These are phyloP conservation scores for Mesocricetus auratus DNA, from an alignment of 2,113 vertebrate genomes.

Conservation along the genomic window DNA sequence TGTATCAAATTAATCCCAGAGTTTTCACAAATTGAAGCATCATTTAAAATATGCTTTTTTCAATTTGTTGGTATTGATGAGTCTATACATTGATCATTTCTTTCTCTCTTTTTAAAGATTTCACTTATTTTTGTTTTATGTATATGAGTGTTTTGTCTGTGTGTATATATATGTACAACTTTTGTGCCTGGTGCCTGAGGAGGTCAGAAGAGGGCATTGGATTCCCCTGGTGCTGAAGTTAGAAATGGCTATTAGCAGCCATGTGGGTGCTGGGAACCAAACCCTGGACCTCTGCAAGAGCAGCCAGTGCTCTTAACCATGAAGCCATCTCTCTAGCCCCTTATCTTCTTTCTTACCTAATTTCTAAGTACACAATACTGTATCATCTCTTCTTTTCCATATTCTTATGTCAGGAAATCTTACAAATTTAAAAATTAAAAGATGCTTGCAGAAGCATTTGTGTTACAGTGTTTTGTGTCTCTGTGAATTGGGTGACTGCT, in stretches of 20 bases:
- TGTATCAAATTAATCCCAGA: too few relatives aligned
- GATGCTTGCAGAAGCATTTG: background rate
- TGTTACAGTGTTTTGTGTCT: constrained; percentile 40
- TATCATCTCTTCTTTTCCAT: background rate
- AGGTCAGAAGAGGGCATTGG: background rate
- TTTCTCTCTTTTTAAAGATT: background rate
- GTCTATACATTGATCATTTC: background rate
- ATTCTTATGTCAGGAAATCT: constrained; percentile 2
- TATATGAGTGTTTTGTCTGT: background rate
- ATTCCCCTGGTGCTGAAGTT: background rate
- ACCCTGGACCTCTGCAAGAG: background rate
- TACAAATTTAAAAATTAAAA: background rate
- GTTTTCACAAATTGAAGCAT: constrained; percentile 32
- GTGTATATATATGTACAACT: background rate
- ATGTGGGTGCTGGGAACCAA: background rate
- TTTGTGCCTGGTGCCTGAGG: background rate
- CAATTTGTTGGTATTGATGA: constrained; percentile 14
- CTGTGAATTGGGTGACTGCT: background rate
- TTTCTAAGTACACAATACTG: background rate
- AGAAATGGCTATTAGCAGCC: background rate
- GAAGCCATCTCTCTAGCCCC: background rate
- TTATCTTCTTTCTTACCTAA: background rate
- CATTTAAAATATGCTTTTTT: constrained; percentile 35
- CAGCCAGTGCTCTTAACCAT: background rate
- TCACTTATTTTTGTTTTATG: background rate